Percentiles rank a stretch among this genome's conserved stretches.
phyloP scores from a whole-genome alignment of 2,113 vertebrate genomes.

The Acanthisitta chloris region DNA sequence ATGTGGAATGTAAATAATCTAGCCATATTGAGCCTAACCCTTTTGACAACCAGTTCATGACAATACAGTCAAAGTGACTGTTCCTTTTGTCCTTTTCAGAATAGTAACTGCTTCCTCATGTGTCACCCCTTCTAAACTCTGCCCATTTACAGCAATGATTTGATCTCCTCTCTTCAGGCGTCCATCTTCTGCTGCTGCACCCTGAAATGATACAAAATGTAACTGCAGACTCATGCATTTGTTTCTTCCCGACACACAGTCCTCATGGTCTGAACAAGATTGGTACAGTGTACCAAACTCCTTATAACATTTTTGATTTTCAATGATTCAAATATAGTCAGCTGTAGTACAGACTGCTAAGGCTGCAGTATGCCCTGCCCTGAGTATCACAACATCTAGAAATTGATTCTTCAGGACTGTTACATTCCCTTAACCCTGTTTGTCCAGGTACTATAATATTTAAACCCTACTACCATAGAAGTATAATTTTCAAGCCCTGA shows the following conservation, averaged over 20 bases:
- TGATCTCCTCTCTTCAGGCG: slow-evolving; percentile 94
- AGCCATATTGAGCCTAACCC: background rate
- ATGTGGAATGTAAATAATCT: background rate
- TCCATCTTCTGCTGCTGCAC: slow-evolving; percentile 93
- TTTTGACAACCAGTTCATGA: slow-evolving; percentile 72
- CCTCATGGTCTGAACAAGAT: background rate
- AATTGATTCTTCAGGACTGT: background rate
- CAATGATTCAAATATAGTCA: background rate
- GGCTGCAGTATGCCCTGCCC: background rate
- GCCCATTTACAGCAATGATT: slow-evolving; percentile 94
- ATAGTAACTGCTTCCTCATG: slow-evolving; percentile 95
- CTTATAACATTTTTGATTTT: background rate
- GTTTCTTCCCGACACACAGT: background rate
- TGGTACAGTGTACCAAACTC: background rate
- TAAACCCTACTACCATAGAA: background rate
- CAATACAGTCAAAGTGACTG: slow-evolving; percentile 88
- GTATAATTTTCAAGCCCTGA: background rate
- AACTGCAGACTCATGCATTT: background rate
- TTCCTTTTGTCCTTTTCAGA: slow-evolving; percentile 94
- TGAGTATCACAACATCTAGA: background rate
- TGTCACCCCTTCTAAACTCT: slow-evolving; percentile 92
- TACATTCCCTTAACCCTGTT: background rate
- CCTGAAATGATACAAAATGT: slow-evolving; percentile 74
- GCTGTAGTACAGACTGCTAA: background rate
- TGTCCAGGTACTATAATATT: background rate